Percentiles rank a stretch among this genome's conserved stretches.
phyloP scores from a whole-genome alignment of 2,797 vertebrate genomes.

The Dryobates pubescens region DNA sequence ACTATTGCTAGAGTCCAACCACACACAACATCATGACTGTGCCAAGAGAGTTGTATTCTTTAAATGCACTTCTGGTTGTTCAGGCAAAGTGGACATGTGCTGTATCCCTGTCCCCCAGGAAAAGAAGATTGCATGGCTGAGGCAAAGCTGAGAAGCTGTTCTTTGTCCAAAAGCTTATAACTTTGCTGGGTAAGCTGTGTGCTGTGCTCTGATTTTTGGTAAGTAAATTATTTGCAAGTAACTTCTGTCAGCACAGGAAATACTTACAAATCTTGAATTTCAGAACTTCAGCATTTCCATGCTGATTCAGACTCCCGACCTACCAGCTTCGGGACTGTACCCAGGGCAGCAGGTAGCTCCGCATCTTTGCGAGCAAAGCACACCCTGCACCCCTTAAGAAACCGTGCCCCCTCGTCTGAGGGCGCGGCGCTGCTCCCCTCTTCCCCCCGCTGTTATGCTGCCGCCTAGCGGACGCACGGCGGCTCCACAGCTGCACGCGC shows the following conservation, averaged over 20 bases:
- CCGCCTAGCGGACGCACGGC: background rate
- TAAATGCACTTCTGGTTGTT: background rate
- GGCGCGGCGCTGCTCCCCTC: background rate
- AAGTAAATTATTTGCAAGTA: background rate
- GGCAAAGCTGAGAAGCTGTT: background rate
- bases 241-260: background rate
- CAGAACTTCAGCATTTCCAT: accelerated
- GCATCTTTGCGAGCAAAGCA: accelerated
- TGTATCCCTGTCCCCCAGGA: no score
- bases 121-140: no score
- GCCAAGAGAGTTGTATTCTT: background rate
- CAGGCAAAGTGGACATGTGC: background rate
- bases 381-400: accelerated
- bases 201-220: accelerated
- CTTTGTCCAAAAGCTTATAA: background rate
- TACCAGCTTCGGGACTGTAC: accelerated
- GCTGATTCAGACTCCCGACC: accelerated
- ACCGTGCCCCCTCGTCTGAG: no score
- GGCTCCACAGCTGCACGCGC: background rate
- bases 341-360: background rate
- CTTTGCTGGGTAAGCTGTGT: accelerated
- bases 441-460: background rate
- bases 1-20: background rate
- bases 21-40: background rate
- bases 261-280: accelerated